Evolutionary conservation across 2,113 vertebrate genomes (phyloP).

Genomic region (Psephotus haematonotus): DNA sequence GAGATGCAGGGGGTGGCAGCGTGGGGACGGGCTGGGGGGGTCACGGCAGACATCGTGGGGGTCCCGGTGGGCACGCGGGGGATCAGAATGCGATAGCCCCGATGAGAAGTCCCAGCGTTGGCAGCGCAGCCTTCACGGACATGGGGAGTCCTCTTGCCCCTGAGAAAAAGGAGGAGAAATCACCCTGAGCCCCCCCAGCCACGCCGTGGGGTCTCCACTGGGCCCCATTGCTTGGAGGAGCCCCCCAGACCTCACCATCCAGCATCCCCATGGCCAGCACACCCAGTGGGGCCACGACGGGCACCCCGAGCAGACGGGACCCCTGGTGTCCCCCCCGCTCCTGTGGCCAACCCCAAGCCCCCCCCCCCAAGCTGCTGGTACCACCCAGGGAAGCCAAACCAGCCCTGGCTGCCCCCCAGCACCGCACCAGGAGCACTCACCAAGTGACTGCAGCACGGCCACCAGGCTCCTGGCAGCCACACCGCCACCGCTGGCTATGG

Average conservation of each 20-base stretch:
- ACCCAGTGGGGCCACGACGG: neutral
- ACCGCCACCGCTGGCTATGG: neutral
- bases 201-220: neutral
- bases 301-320: neutral
- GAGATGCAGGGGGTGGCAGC: neutral
- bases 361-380: neutral
- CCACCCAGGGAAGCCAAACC: fast-evolving
- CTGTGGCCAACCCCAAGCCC: neutral
- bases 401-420: neutral
- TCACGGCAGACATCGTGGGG: neutral
- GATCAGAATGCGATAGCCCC: neutral
- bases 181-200: neutral
- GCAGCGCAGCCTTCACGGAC: neutral
- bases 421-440: neutral
- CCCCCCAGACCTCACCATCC: neutral
- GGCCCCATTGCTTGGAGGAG: neutral
- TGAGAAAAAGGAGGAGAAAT: neutral
- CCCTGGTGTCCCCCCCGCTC: neutral
- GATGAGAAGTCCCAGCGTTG: neutral
- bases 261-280: neutral
- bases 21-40: neutral
- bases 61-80: no score
- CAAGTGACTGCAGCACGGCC: neutral
- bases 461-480: neutral
- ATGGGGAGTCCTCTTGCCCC: neutral